Evolutionary conservation across 2,888 invertebrate genomes (phyloP), one percentile per base, ranked within the genome.

Genomic region (Linnaemya vulpina): DNA sequence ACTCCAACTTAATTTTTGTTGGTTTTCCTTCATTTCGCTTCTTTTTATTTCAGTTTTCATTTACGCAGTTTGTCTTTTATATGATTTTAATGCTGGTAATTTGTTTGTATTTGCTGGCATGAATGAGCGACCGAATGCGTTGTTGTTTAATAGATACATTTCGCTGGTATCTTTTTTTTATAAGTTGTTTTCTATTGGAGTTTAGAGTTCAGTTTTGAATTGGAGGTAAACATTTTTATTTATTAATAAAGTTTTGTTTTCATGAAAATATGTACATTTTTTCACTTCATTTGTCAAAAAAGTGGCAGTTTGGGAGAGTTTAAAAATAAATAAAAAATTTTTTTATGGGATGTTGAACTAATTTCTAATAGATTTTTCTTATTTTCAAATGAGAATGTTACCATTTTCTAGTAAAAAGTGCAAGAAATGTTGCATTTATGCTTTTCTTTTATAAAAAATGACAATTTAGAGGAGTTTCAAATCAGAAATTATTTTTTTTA

Each of bases 41-140:
- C 55, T 65, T 49, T 58, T 22, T 73, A 49, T 58, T 55, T 25
- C 35, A 11, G 15, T 43, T 55, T 58, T 67, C 76, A 58, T 76
- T 67, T 60, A 77, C 71, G 76, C 76, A 71, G 76, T 40, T 55
- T 82, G 71, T 82, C 73, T 67, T 76, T 71, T 76, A 65, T 58
- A 65, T 22, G 55, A 65, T 58, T 76, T 71, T 71, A 82, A 76
- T 76, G 71, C 76, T 49, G 58, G 65, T 43, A 55, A 82, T 71
- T 71, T 76, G 55, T 73, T 58, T 35, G 3, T 15, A 38, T 60
- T 70, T 77, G 60, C 3, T 76, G 22, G 20, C 17, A 20, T 17
- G 35, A 17, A 8, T 35, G 11, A 15, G 58, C 7, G 11, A 20
- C 46, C 3, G 13, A 53, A 30, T 58, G 11, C 9, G 3, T 15